Evolutionary conservation across 2,113 vertebrate genomes (phyloP).

Genomic region (Sander vitreus): DNA sequence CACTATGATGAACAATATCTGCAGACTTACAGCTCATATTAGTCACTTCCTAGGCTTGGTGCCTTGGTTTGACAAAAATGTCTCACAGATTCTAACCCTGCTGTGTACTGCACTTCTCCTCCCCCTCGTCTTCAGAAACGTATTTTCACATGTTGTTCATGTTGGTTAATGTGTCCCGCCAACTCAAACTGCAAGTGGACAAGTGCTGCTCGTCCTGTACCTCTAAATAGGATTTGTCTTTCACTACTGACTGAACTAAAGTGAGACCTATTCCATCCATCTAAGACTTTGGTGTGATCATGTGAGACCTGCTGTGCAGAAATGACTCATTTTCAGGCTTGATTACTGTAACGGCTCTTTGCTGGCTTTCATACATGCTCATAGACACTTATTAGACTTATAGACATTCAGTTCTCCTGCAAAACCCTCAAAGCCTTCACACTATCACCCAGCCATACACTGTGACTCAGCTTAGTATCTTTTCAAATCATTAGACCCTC

Average conservation of each 20-base stretch:
- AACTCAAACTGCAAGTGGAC: not conserved
- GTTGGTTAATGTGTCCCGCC: not conserved
- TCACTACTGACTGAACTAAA: not conserved
- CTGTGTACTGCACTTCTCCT: not conserved
- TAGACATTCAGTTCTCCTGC: no score
- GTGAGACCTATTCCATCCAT: not conserved
- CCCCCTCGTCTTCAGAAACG: not conserved
- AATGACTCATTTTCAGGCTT: not conserved
- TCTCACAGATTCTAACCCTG: slow-evolving; percentile 19
- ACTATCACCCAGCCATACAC: not conserved
- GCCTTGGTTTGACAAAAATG: not conserved
- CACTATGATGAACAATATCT: slow-evolving; percentile 5
- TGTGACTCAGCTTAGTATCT: not conserved
- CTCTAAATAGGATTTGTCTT: not conserved
- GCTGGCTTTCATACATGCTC: not conserved
- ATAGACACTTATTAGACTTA: no score
- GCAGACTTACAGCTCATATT: slow-evolving; percentile 18
- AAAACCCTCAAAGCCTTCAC: no score
- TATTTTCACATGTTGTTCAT: not conserved
- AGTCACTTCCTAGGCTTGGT: slow-evolving; percentile 13
- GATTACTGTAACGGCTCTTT: not conserved
- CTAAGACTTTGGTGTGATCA: not conserved
- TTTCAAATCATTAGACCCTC: not conserved
- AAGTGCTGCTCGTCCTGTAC: not conserved
- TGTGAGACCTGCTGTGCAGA: not conserved